A percentile compares a stretch with the other conserved stretches of the same genome.
phyloP scores from a whole-genome alignment of 2,888 invertebrate species.

The Ormyrus rosae region DNA sequence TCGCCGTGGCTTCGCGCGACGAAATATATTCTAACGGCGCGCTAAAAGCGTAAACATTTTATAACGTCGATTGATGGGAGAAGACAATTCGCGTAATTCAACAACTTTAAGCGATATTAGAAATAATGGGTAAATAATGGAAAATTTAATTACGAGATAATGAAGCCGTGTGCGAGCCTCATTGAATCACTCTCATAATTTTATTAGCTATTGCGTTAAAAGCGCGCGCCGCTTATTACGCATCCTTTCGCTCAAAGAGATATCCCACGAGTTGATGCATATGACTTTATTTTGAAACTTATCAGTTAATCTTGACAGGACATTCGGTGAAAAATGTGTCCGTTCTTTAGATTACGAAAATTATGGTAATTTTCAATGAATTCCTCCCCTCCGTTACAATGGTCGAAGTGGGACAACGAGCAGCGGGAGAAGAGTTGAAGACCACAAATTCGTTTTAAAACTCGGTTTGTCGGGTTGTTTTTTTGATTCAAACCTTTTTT shows the following conservation, averaged over 20 bases:
- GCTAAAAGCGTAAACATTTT: background rate
- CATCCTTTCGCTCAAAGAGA: background rate
- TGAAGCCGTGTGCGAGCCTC: too few relatives aligned
- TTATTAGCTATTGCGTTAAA: too few relatives aligned
- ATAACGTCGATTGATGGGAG: background rate
- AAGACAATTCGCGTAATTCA: too few relatives aligned
- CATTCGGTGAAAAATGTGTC: conserved; percentile 26
- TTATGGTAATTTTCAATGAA: conserved; percentile 25
- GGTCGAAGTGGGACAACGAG: conserved; percentile 3
- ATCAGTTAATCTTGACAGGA: conserved; percentile 16
- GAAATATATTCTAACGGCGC: too few relatives aligned
- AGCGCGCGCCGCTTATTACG: background rate
- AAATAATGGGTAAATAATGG: too few relatives aligned
- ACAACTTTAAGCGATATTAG: too few relatives aligned
- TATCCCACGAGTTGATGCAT: conserved; percentile 23
- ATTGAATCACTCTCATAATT: too few relatives aligned
- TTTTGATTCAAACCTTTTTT: background rate
- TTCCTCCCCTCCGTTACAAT: background rate
- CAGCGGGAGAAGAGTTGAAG: background rate
- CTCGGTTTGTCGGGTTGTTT: background rate
- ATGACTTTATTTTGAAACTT: conserved; percentile 17
- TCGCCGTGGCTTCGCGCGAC: background rate
- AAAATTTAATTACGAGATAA: too few relatives aligned
- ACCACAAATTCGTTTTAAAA: background rate
- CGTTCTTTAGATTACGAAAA: conserved; percentile 27